A percentile compares a stretch with the other conserved stretches of the same genome.
Conservation (phyloP, 2,888 invertebrate genomes). For the Rhingia rostrata region DNA sequence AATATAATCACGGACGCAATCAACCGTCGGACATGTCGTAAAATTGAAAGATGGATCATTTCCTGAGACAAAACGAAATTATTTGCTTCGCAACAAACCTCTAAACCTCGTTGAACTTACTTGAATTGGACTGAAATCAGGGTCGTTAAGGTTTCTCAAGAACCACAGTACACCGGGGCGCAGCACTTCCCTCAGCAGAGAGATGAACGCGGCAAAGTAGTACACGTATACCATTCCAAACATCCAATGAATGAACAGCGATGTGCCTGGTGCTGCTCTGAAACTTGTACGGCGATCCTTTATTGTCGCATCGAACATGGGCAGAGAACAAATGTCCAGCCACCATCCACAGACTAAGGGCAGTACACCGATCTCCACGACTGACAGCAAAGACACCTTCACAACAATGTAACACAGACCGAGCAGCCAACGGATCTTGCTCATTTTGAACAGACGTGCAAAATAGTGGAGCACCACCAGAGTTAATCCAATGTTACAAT, state of each 20-base stretch:
- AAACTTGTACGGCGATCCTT: slow-evolving; percentile 95
- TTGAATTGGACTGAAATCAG: slow-evolving; percentile 99
- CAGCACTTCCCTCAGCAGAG: slow-evolving; percentile 95
- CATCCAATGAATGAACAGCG: slow-evolving; percentile 99
- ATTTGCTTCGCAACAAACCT: not conserved
- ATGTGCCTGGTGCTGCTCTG: slow-evolving; percentile 95
- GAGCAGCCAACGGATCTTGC: slow-evolving; percentile 91
- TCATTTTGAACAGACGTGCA: slow-evolving; percentile 91
- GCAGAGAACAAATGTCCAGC: slow-evolving; percentile 98
- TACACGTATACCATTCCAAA: slow-evolving; percentile 99
- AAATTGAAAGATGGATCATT: slow-evolving; percentile 98
- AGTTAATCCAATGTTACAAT: slow-evolving; percentile 93
- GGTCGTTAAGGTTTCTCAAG: slow-evolving; percentile 98
- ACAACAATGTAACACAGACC: slow-evolving; percentile 93
- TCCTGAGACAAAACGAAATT: slow-evolving; percentile 84
- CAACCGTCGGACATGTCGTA: slow-evolving; percentile 94
- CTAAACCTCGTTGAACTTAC: slow-evolving; percentile 81
- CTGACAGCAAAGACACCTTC: slow-evolving; percentile 95
- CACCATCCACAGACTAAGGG: slow-evolving; percentile 99
- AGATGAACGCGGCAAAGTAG: slow-evolving; percentile 98
- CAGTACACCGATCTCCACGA: slow-evolving; percentile 98
- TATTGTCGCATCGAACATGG: slow-evolving; percentile 94
- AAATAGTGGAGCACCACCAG: slow-evolving; percentile 93
- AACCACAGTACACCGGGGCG: slow-evolving; percentile 99
- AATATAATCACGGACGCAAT: slow-evolving; percentile 97